These are phyloP conservation scores for Coleophora flavipennella DNA, from an alignment of 2,888 invertebrate species.

Conservation along the genomic window DNA sequence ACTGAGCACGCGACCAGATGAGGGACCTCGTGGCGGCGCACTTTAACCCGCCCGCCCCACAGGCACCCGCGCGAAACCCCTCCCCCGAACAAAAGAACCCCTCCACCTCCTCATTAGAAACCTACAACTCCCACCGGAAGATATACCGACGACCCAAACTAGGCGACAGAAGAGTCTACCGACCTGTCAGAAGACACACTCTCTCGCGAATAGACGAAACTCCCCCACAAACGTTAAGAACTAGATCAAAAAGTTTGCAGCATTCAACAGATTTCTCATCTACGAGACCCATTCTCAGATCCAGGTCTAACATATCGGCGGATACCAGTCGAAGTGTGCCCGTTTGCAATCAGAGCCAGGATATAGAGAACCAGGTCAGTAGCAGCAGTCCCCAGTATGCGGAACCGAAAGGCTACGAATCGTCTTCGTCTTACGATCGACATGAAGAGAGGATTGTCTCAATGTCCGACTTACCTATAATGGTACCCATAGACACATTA, in stretches of 20 bases:
- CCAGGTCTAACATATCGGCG: slow-evolving; percentile 56
- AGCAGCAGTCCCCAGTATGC: slow-evolving; percentile 56
- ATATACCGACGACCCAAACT: slow-evolving; percentile 38
- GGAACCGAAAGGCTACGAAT: slow-evolving; percentile 44
- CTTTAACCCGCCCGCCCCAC: slow-evolving; percentile 61
- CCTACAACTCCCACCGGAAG: slow-evolving; percentile 61
- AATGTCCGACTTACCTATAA: slow-evolving; percentile 53
- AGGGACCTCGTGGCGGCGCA: slow-evolving; percentile 63
- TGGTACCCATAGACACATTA: slow-evolving; percentile 48
- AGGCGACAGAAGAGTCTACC: slow-evolving; percentile 50
- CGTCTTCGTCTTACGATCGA: slow-evolving; percentile 38
- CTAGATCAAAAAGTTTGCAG: slow-evolving; percentile 46
- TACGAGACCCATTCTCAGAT: slow-evolving; percentile 45
- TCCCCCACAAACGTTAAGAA: slow-evolving; percentile 29
- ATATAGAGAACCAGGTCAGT: slow-evolving; percentile 39
- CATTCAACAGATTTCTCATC: slow-evolving; percentile 53
- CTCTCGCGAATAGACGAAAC: slow-evolving; percentile 62
- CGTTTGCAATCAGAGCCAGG: slow-evolving; percentile 55
- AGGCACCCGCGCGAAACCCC: slow-evolving; percentile 59
- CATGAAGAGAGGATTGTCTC: slow-evolving; percentile 36
- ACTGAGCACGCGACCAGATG: slow-evolving; percentile 77
- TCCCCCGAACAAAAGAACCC: slow-evolving; percentile 24
- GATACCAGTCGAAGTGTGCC: slow-evolving; percentile 64
- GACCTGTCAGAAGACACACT: slow-evolving; percentile 48
- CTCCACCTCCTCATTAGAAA: slow-evolving; percentile 35